These are phyloP conservation scores for Distichodus sexfasciatus DNA, from an alignment of 2,797 vertebrate genomes.

Conservation along the genomic window DNA sequence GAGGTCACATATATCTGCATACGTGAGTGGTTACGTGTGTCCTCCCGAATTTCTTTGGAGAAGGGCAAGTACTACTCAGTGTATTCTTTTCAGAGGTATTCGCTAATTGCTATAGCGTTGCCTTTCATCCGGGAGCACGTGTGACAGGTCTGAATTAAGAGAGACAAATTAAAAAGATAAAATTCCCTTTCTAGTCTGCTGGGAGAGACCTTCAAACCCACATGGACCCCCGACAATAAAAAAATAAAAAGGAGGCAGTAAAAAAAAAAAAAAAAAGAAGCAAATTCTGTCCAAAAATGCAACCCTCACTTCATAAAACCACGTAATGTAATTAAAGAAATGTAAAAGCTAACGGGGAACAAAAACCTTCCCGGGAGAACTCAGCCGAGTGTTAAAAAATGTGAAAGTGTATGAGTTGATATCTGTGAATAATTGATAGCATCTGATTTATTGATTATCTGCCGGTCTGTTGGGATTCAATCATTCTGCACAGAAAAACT, in stretches of 20 bases:
- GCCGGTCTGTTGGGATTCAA: conserved; percentile 4
- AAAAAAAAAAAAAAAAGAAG: conserved; percentile 2
- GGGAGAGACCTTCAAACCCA: conserved; percentile 32
- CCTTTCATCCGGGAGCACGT: conserved; percentile 45
- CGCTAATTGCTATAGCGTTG: conserved; percentile 18
- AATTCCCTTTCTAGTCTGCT: conserved; percentile 50
- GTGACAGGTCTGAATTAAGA: conserved; percentile 46
- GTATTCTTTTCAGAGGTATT: conserved; percentile 38
- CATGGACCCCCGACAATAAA: conserved; percentile 39
- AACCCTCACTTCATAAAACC: conserved; percentile 9
- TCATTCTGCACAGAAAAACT: conserved; percentile 16
- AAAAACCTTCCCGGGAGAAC: neutral
- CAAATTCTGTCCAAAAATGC: conserved; percentile 34
- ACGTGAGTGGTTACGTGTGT: neutral
- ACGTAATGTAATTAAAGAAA: conserved; percentile 30
- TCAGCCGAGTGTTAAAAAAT: conserved; percentile 18
- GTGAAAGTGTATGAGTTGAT: neutral
- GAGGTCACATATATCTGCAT: too few species aligned
- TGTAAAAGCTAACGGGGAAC: conserved; percentile 42
- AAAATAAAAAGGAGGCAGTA: conserved; percentile 7
- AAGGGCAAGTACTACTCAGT: conserved; percentile 31
- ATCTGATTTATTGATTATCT: conserved; percentile 39
- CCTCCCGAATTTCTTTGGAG: neutral
- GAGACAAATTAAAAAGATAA: conserved; percentile 53
- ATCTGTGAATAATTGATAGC: conserved; percentile 29